A percentile compares a stretch with the other conserved stretches of the same genome.
phyloP scores from a whole-genome alignment of 2,888 invertebrate genomes.

The Bellardia pandia region DNA sequence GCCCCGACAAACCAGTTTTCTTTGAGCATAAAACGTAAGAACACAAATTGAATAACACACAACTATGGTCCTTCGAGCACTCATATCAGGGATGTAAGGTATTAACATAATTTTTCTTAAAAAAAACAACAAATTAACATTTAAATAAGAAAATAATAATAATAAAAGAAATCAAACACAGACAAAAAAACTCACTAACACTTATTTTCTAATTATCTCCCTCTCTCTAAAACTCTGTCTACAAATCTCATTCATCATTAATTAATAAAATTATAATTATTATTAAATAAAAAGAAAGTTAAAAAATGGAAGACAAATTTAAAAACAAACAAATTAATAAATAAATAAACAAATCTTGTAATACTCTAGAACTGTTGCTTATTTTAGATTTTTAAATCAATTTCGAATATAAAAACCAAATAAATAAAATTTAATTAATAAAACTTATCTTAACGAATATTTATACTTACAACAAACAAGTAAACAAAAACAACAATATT shows the following conservation, averaged over 20 bases:
- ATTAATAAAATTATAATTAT: conserved; percentile 37
- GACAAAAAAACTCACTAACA: conserved; percentile 11
- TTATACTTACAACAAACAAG: conserved; percentile 59
- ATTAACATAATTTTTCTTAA: conserved; percentile 6
- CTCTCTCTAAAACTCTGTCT: conserved; percentile 8
- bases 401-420: conserved; percentile 50
- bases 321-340: conserved; percentile 24
- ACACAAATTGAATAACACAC: background rate
- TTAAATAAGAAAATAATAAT: conserved; percentile 6
- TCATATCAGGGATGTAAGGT: background rate
- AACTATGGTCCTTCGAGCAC: background rate
- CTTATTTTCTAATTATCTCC: conserved; percentile 3
- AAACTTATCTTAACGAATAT: conserved; percentile 68
- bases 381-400: conserved; percentile 71
- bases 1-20: too few species aligned
- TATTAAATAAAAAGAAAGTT: conserved; percentile 24
- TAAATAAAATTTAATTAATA: conserved; percentile 52
- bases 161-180: conserved; percentile 27
- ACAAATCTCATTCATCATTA: conserved; percentile 55
- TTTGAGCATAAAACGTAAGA: too few species aligned
- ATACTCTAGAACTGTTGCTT: conserved; percentile 71
- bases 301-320: conserved; percentile 44
- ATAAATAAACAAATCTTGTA: conserved; percentile 52
- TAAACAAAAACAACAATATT: conserved; percentile 46
- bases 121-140: background rate